Percentiles rank a stretch among this genome's conserved stretches.
Conservation (phyloP, 1,140 invertebrate genomes). For the Habropoda laboriosa region DNA sequence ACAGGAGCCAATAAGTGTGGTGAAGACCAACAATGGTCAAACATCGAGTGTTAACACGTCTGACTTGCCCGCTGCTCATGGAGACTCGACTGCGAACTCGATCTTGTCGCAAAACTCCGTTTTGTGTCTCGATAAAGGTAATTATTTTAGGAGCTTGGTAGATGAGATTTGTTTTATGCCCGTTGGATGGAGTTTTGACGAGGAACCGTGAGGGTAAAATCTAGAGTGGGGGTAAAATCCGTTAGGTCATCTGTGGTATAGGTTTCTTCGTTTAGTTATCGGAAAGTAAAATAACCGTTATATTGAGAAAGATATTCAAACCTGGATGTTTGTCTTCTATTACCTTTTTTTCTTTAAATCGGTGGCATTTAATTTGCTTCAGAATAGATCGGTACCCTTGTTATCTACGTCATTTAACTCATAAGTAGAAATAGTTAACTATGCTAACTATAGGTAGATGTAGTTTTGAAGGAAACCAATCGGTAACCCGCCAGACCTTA, state of each 20-base stretch:
- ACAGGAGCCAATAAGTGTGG: neutral
- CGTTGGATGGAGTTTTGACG: neutral
- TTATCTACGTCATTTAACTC: neutral
- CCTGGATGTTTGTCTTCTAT: too few species aligned
- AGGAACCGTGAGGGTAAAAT: neutral
- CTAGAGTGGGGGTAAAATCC: neutral
- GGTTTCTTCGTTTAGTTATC: neutral
- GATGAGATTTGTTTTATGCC: neutral
- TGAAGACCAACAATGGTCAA: neutral
- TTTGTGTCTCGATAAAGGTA: conserved; percentile 61
- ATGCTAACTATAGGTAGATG: neutral
- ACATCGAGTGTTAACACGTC: conserved; percentile 33
- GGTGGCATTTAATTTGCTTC: neutral
- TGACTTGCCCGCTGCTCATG: conserved; percentile 38
- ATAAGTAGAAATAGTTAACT: neutral
- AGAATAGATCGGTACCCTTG: neutral
- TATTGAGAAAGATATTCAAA: neutral
- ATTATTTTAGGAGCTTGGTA: neutral
- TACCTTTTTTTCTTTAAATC: too few species aligned
- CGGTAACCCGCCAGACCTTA: neutral
- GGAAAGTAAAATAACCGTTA: neutral
- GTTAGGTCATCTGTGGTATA: neutral
- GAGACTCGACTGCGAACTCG: neutral
- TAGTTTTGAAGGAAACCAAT: neutral
- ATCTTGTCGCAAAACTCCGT: conserved; percentile 41